Base-by-base conservation (phyloP, 2,888 invertebrate species). In the Stenoptilia bipunctidactyla region DNA sequence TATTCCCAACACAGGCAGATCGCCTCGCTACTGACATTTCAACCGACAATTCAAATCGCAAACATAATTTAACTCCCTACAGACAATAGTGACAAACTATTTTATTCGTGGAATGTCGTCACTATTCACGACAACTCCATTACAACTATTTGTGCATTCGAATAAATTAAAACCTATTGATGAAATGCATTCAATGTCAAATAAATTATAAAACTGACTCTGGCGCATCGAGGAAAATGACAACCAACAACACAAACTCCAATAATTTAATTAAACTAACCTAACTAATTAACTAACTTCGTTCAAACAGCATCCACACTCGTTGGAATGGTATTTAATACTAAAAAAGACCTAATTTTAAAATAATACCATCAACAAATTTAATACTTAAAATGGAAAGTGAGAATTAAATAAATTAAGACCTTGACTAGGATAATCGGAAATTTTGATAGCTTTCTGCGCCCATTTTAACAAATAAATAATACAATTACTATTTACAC, bases 401-500 rank as follows among this genome's bases (percentile, higher is more conserved):
- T 60, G 58, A 69, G 58, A 62, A 71, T 72, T 73, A 75, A 80
- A 80, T 80, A 77, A 73, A 56, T 68, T 66, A 66, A 65, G 52
- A 75, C 71, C 77, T 79, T 83, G 82, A 83, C 82, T 82, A 83
- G 82, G 77, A 76, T 63, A 60, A 72, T 68, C 70, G 69, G 73
- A 52, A 68, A 79, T 77, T 83, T 83, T 55, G 73, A 71, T 59
- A 67, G 61, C 64, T 58, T 57, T 64, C 59, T 63, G 66, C 61
- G 64, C 60, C 53, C 55, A 58, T 45, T 75, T 75, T 75, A 77
- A 77, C 72, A 72, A 74, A 74, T 66, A 72, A 62, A 66, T 73
- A 75, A 79, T 74, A 77, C 74, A 20, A 70, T 71, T 64, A 66
- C 70, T 83, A 80, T 82, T 75, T 79, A 82, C 77, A 75, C 64